A percentile compares a stretch with the other conserved stretches of the same genome.
phyloP scores from a whole-genome alignment of 2,113 vertebrate genomes.

The Cryptotis parvus region DNA sequence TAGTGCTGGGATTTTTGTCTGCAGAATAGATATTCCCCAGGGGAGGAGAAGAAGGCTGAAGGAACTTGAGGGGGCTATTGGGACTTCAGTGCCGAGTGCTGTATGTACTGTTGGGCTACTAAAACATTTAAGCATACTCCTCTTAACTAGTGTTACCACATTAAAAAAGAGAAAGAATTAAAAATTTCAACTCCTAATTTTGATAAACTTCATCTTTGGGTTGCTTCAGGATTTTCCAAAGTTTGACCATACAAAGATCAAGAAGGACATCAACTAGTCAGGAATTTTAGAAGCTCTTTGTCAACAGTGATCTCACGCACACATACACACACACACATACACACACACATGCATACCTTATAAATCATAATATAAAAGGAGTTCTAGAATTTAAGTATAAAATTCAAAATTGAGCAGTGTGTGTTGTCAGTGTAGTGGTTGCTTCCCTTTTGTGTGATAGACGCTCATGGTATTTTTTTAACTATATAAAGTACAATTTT shows the following conservation, averaged over 20 bases:
- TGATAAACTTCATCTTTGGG: not conserved
- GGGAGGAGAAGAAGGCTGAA: no score
- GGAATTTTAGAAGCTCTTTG: not conserved
- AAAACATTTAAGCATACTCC: no score
- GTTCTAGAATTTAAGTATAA: not conserved
- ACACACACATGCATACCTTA: not conserved
- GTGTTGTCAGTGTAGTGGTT: not conserved
- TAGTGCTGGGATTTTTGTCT: no score
- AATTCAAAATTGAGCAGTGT: not conserved
- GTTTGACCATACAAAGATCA: not conserved
- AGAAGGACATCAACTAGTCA: not conserved
- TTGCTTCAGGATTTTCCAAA: not conserved
- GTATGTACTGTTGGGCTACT: no score
- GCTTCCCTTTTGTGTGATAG: not conserved
- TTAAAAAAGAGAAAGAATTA: no score
- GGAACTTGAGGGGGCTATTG: no score
- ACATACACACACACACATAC: not conserved
- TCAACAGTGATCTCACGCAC: not conserved
- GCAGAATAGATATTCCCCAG: no score
- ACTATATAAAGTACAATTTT: constrained; percentile 50
- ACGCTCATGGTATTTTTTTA: constrained; percentile 45
- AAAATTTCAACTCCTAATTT: no score
- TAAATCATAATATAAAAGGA: not conserved
- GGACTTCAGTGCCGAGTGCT: no score
- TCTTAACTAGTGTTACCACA: no score